A percentile compares a stretch with the other conserved stretches of the same genome.
Evolutionary conservation across 2,888 invertebrate genomes (phyloP).

Genomic region (Macrophya alboannulata): DNA sequence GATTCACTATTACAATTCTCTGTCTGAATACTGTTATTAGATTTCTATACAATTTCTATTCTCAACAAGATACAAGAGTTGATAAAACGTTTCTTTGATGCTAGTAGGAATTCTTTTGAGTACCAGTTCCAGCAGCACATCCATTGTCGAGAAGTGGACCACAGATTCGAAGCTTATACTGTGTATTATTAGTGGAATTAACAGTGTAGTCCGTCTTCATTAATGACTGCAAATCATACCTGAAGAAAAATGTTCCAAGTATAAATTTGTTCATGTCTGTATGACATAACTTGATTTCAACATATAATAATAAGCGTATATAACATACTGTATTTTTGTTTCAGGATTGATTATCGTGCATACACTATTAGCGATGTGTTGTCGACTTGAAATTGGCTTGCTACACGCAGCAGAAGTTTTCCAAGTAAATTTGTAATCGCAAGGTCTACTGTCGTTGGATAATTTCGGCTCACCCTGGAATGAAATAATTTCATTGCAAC

Average conservation of each 20-base stretch:
- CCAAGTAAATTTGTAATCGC: constrained; percentile 72
- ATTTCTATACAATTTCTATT: neutral
- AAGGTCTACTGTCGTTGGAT: constrained; percentile 65
- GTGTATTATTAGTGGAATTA: constrained; percentile 58
- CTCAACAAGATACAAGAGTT: neutral
- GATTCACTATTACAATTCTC: neutral
- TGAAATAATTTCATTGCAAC: constrained; percentile 27
- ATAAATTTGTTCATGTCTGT: neutral
- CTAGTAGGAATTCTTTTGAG: neutral
- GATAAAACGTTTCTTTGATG: neutral
- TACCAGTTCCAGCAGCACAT: constrained; percentile 68
- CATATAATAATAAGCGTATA: too few relatives aligned
- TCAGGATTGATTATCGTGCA: constrained; percentile 72
- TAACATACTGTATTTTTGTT: constrained; percentile 66
- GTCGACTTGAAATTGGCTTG: constrained; percentile 67
- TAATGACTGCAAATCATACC: constrained; percentile 70
- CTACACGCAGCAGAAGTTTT: constrained; percentile 72
- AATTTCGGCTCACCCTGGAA: constrained; percentile 71
- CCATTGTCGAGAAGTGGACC: constrained; percentile 60
- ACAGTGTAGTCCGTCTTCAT: constrained; percentile 65
- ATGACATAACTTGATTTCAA: neutral
- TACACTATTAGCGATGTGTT: constrained; percentile 64
- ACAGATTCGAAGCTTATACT: constrained; percentile 72
- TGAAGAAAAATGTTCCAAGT: constrained; percentile 59
- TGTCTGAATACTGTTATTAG: neutral